Conservation (phyloP, 2,797 vertebrate species). For the Columba guinea region DNA sequence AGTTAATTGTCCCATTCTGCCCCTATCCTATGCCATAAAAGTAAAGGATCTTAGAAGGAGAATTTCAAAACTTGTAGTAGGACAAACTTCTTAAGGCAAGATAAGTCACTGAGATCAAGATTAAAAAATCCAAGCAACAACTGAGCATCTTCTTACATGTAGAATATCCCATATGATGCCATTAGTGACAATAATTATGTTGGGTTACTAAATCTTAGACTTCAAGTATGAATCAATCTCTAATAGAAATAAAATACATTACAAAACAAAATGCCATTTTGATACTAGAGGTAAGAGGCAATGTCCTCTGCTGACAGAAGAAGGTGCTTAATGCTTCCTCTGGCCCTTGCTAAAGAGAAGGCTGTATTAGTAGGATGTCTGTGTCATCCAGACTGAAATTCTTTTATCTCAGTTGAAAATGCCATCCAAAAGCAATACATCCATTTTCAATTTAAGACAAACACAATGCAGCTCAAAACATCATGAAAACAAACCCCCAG, state of each 20-base stretch:
- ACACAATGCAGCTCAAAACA: neutral
- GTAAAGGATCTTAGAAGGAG: neutral
- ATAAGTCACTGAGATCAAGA: neutral
- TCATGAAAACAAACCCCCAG: fast-evolving
- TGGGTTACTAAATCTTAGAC: neutral
- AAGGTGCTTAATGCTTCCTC: neutral
- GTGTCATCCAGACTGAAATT: neutral
- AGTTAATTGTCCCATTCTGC: neutral
- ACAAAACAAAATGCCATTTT: neutral
- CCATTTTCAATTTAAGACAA: neutral
- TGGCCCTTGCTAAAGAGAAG: neutral
- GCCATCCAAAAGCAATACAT: neutral
- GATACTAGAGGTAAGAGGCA: neutral
- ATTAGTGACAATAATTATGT: neutral
- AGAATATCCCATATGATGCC: neutral
- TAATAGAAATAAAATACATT: neutral
- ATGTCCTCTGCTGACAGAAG: neutral
- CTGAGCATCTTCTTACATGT: neutral
- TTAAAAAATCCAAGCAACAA: neutral
- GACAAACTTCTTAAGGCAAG: neutral
- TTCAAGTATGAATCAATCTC: neutral
- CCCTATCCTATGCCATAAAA: neutral
- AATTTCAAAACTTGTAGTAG: neutral
- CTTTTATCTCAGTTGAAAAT: neutral
- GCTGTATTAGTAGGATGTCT: neutral